Conservation (phyloP, 2,888 invertebrate species). For the Choreutis nemorana region DNA sequence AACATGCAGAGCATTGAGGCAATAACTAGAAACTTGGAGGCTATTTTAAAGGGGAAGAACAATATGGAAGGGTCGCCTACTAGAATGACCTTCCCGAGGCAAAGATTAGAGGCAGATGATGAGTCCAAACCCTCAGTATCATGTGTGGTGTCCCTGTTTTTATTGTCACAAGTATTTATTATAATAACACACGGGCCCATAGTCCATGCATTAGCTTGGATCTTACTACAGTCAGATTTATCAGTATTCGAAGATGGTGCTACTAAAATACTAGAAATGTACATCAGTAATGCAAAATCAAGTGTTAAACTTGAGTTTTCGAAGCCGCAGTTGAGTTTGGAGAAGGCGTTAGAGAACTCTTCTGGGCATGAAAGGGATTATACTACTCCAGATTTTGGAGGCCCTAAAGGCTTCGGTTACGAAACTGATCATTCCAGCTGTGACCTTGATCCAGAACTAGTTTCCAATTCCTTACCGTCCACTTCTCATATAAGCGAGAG, state of each 20-base stretch:
- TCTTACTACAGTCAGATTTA: slow-evolving; percentile 85
- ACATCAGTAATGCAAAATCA: slow-evolving; percentile 64
- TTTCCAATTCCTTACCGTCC: slow-evolving; percentile 57
- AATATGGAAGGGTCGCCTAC: slow-evolving; percentile 57
- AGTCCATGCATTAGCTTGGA: slow-evolving; percentile 89
- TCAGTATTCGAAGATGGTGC: slow-evolving; percentile 75
- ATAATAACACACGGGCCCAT: slow-evolving; percentile 92
- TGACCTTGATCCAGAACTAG: slow-evolving; percentile 56
- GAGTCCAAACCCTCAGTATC: slow-evolving; percentile 79
- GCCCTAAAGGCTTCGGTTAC: slow-evolving; percentile 40
- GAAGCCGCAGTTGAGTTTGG: slow-evolving; percentile 78
- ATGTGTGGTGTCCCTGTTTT: slow-evolving; percentile 88
- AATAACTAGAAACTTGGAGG: slow-evolving; percentile 70
- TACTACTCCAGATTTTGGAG: slow-evolving; percentile 49
- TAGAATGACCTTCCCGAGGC: slow-evolving; percentile 36
- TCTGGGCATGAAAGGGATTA: slow-evolving; percentile 50
- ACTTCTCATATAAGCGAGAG: slow-evolving; percentile 60
- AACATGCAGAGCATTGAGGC: slow-evolving; percentile 65
- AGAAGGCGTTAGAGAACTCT: slow-evolving; percentile 72
- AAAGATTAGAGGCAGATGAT: slow-evolving; percentile 57
- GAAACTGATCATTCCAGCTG: slow-evolving; percentile 57
- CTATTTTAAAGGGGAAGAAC: slow-evolving; percentile 68
- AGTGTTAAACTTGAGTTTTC: slow-evolving; percentile 69
- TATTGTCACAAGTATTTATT: slow-evolving; percentile 93
- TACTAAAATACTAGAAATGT: slow-evolving; percentile 72